Conservation (phyloP, 2,797 vertebrate genomes). For the Macroramphosus scolopax region DNA sequence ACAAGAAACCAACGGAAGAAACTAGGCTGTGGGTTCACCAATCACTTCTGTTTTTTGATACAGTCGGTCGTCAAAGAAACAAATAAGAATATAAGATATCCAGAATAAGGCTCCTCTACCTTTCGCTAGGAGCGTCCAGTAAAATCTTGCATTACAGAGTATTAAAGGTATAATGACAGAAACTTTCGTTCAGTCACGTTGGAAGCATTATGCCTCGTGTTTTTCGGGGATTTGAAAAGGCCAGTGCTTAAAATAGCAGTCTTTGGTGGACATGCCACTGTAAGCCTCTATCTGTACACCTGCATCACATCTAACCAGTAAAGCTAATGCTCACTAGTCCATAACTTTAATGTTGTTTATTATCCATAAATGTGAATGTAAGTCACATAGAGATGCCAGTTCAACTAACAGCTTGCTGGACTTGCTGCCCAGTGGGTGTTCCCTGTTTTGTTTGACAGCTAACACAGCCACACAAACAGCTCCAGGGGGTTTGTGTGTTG, state of each 20-base stretch:
- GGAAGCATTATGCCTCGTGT: no score
- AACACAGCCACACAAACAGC: conserved; percentile 73
- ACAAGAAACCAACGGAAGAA: conserved; percentile 38
- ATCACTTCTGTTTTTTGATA: conserved; percentile 56
- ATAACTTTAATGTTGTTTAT: conserved; percentile 7
- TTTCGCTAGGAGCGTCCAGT: no score
- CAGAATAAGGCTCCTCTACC: no score
- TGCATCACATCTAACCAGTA: conserved; percentile 49
- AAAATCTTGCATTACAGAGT: no score
- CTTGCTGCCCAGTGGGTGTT: conserved; percentile 66
- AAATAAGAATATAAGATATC: no score
- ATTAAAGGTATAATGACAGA: no score
- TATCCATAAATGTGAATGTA: conserved; percentile 20
- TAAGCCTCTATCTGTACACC: no score
- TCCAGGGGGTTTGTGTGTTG: conserved; percentile 63
- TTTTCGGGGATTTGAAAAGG: no score
- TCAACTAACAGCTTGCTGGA: conserved; percentile 76
- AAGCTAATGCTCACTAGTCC: background rate
- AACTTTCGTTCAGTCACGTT: no score
- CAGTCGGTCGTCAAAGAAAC: no score
- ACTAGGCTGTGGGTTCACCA: conserved; percentile 63
- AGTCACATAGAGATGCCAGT: conserved; percentile 21
- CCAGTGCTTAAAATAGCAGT: conserved; percentile 39
- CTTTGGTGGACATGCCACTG: conserved; percentile 55
- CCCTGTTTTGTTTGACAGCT: conserved; percentile 67